These are phyloP conservation scores for Caretta caretta DNA, from an alignment of 2,113 vertebrate genomes.

Conservation along the genomic window DNA sequence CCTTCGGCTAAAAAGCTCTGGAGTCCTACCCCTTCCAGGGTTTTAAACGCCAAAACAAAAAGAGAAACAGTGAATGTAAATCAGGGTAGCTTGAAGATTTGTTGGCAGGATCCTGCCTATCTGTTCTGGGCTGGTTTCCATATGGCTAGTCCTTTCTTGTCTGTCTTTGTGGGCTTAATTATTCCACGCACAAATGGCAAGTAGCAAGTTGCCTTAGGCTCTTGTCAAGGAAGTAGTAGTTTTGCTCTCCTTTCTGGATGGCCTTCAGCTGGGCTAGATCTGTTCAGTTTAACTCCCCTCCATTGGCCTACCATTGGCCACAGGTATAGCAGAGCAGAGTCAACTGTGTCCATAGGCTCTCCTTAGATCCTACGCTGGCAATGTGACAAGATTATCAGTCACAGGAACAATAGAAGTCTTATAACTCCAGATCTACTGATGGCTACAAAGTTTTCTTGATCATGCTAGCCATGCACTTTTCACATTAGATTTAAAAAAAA, in stretches of 20 bases:
- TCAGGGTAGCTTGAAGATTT: not conserved
- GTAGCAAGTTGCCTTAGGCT: not conserved
- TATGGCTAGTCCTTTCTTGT: not conserved
- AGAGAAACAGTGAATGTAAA: not conserved
- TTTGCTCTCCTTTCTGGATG: not conserved
- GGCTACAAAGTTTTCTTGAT: not conserved
- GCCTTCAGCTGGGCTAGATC: not conserved
- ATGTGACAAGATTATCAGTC: not conserved
- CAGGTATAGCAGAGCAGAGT: not conserved
- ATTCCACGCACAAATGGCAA: not conserved
- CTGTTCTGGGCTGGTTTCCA: not conserved
- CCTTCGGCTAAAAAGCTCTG: not conserved
- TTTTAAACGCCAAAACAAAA: not conserved
- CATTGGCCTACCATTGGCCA: not conserved
- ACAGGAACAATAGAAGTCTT: not conserved
- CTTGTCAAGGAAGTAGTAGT: not conserved
- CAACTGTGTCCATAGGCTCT: not conserved
- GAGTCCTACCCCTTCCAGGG: not conserved
- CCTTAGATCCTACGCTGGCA: not conserved
- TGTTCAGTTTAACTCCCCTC: not conserved
- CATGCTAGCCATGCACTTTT: not conserved
- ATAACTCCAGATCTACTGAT: not conserved
- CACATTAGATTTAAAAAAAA: not conserved
- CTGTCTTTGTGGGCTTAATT: too few species aligned
- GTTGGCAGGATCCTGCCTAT: not conserved